Base-by-base conservation (phyloP, 2,113 vertebrate genomes). In the Callopanchax toddi region DNA sequence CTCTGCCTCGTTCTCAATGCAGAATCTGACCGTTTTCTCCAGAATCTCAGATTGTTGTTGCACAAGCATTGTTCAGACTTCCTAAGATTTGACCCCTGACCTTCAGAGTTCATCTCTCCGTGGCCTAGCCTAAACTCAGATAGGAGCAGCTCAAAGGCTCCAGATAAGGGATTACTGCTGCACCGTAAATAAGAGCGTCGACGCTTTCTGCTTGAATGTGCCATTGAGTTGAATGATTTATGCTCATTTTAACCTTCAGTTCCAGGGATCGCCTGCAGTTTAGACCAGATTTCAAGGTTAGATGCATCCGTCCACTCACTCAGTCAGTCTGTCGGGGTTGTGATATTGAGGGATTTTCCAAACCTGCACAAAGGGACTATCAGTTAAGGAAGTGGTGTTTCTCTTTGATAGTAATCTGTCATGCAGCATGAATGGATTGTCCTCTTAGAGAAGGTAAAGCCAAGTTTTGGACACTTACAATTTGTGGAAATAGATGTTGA, bases 131-230 rank as follows among this genome's bases (percentile, higher is more conserved):
- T 74, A 46, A 82, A 83, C 74, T 64, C 11, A 3, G 57, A 64
- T 62, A 64, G 82, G 70, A 73, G 60, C 72, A 61, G 71, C 67
- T 29, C 52, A 58, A 57, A 2, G 13, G 60, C 61, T 76, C 84
- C 71, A 84, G 77, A 89, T 79, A 75, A 81, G 66, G 71, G 71
- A 82, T 82, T 75, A 81, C 70, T 82, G 86, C 72, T 85, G 60
- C 82, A 85, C 82, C 85, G 86, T 89, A 91, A 90, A 91, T 79
- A 81, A 43, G 90, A 85, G 84, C 84, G 79, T 67, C 1, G 54
- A 16, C 23, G 43, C 52, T 76, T 88, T 90, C 79, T 81, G 76
- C 87, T 79, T 88, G 79, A 87, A 67, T 71, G 65, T 58, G 59
- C 67, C 13, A 52, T 57, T 82, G 76, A 84, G 78, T 84, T 82